Conservation (phyloP, 1,140 invertebrate genomes). For the Tetraneura akinire region DNA sequence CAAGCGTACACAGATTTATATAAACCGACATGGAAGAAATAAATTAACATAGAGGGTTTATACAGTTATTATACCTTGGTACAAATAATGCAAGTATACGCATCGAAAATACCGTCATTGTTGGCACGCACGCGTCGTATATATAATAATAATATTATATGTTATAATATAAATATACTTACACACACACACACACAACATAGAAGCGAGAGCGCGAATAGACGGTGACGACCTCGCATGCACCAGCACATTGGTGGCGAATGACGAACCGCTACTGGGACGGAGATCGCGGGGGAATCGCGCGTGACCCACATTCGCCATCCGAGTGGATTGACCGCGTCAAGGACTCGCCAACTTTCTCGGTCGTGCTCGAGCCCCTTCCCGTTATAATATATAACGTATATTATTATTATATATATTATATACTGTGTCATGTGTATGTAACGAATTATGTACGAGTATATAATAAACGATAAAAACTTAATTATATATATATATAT, state of each 20-base stretch:
- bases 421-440: too few species aligned
- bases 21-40: too few species aligned
- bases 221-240: constrained; percentile 42
- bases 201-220: too few species aligned
- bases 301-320: constrained; percentile 50
- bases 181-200: background rate
- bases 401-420: background rate
- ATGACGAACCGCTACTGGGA: background rate
- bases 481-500: background rate
- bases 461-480: background rate
- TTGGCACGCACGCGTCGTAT: background rate
- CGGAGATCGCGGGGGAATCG: background rate
- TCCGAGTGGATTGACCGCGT: constrained; percentile 51
- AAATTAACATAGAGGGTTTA: too few species aligned
- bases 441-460: too few species aligned
- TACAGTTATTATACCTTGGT: too few species aligned
- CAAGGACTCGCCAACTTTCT: constrained; percentile 51
- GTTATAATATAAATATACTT: background rate
- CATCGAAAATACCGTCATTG: constrained; percentile 5
- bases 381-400: background rate
- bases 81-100: too few species aligned
- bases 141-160: constrained; percentile 3
- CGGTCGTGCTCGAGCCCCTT: constrained; percentile 49
- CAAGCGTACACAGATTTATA: too few species aligned
- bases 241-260: constrained; percentile 37